Evolutionary conservation across 2,888 invertebrate species (phyloP).

Genomic region (Aphidius colemani): DNA sequence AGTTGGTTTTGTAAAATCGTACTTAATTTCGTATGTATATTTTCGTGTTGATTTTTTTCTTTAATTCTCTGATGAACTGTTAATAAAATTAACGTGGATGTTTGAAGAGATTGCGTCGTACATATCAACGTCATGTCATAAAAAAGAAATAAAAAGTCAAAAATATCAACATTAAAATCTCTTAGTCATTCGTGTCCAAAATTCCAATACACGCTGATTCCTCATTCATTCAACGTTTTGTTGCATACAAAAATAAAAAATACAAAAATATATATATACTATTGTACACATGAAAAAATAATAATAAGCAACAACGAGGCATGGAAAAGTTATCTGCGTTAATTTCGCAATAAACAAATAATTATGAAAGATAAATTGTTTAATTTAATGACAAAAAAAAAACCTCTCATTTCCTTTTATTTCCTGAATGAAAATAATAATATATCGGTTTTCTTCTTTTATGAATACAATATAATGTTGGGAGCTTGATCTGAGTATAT

Average conservation of each 20-base stretch:
- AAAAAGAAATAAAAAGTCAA: slow-evolving; percentile 22
- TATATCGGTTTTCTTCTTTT: background rate
- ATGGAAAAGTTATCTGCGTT: slow-evolving; percentile 25
- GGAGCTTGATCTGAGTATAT: background rate
- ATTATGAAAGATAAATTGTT: slow-evolving; percentile 45
- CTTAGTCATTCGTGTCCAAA: slow-evolving; percentile 59
- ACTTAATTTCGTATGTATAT: background rate
- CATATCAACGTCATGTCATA: slow-evolving; percentile 56
- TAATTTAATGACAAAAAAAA: background rate
- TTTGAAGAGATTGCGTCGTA: slow-evolving; percentile 36
- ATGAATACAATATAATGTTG: background rate
- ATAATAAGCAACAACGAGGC: slow-evolving; percentile 10
- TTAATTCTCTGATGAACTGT: too few species aligned
- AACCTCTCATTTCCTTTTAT: too few species aligned
- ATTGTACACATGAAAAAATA: slow-evolving; percentile 20
- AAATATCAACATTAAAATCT: slow-evolving; percentile 28
- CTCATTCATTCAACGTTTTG: slow-evolving; percentile 22
- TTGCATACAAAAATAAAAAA: slow-evolving; percentile 53
- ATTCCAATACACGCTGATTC: slow-evolving; percentile 31
- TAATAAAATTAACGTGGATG: too few species aligned
- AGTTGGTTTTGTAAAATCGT: slow-evolving; percentile 20
- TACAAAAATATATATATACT: slow-evolving; percentile 22
- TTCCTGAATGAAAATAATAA: too few species aligned
- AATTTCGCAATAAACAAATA: slow-evolving; percentile 59
- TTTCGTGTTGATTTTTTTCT: too few species aligned